phyloP scores from a whole-genome alignment of 2,888 invertebrate species.

The Eupelmus urozonus region DNA sequence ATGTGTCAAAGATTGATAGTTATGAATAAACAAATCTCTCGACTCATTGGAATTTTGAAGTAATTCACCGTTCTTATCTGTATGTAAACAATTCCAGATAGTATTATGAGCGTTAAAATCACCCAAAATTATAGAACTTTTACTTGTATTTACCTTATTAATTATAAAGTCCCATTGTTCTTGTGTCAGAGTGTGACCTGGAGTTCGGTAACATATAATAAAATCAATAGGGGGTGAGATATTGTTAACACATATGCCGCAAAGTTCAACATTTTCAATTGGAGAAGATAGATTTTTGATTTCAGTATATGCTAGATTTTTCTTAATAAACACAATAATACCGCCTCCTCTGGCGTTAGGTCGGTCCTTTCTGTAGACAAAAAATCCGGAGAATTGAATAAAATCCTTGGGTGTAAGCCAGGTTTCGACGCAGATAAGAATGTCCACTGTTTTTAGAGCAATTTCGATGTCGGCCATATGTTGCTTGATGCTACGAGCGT shows the following conservation, averaged over 20 bases:
- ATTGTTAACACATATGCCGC: not conserved
- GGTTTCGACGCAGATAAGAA: not conserved
- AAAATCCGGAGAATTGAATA: not conserved
- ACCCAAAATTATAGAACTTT: no score
- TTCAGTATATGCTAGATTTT: slow-evolving; percentile 17
- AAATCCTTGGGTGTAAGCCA: no score
- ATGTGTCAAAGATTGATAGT: not conserved
- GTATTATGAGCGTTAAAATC: no score
- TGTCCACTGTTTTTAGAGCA: not conserved
- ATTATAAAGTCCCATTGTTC: slow-evolving; percentile 40
- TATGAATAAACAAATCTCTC: no score
- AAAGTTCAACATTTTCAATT: slow-evolving; percentile 13
- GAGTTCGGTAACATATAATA: slow-evolving; percentile 33
- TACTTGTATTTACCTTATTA: no score
- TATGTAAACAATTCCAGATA: no score
- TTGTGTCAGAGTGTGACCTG: slow-evolving; percentile 23
- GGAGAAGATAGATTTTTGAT: slow-evolving; percentile 8
- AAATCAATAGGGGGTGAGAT: not conserved
- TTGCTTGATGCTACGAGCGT: no score
- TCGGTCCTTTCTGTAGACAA: not conserved
- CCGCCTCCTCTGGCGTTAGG: slow-evolving; percentile 14
- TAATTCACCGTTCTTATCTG: no score
- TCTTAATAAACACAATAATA: not conserved
- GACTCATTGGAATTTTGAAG: no score
- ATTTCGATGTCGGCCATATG: no score